Percentiles rank a stretch among this genome's conserved stretches.
phyloP scores from a whole-genome alignment of 2,113 vertebrate species.

The Geococcyx californianus region DNA sequence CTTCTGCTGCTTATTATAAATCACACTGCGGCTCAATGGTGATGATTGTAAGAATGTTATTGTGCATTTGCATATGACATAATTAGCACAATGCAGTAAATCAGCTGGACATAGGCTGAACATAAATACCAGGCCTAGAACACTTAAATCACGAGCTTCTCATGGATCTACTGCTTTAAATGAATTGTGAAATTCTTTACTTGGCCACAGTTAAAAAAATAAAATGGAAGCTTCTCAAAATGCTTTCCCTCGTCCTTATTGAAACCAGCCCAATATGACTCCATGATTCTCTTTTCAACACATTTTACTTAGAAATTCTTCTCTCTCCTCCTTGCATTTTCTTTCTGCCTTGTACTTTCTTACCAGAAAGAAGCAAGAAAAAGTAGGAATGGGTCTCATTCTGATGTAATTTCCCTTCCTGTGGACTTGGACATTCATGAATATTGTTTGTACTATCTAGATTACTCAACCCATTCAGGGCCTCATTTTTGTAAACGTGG shows the following conservation, averaged over 20 bases:
- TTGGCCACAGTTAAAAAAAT: background rate
- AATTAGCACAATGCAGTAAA: background rate
- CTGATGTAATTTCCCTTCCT: background rate
- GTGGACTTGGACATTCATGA: rapidly evolving
- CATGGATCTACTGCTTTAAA: background rate
- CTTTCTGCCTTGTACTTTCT: background rate
- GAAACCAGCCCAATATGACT: background rate
- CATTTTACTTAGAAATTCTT: background rate
- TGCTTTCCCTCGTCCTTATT: background rate
- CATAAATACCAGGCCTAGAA: background rate
- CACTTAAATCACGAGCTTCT: background rate
- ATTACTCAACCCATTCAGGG: background rate
- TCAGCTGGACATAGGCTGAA: background rate
- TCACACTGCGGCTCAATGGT: background rate
- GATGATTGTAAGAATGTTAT: background rate
- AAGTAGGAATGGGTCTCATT: background rate
- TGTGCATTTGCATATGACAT: background rate
- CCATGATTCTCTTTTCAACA: background rate
- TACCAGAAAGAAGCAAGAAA: background rate
- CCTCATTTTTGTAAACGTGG: background rate
- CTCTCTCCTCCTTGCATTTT: background rate
- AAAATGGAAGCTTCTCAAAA: background rate
- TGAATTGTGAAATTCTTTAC: background rate
- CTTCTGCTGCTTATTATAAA: background rate
- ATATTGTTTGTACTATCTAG: rapidly evolving